These are phyloP conservation scores for Phrynosoma blainvillii DNA, from an alignment of 2,113 vertebrate species.

Conservation along the genomic window DNA sequence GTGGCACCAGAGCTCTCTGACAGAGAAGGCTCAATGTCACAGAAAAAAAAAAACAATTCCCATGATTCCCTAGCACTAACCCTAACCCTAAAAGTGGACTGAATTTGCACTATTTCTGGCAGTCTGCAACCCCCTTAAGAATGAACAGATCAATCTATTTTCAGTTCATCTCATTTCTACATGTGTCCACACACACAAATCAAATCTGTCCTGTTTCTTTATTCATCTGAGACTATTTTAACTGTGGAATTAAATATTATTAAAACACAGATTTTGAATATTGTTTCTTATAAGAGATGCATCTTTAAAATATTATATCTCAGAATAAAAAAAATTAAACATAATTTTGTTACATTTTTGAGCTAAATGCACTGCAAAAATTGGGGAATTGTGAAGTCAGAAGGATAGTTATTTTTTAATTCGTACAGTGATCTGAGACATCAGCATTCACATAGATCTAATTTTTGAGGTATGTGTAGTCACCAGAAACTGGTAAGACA, in stretches of 20 bases:
- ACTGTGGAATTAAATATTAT: neutral
- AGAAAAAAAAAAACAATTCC: too few relatives aligned
- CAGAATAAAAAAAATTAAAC: neutral
- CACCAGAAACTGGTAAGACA: neutral
- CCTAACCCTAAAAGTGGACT: too few relatives aligned
- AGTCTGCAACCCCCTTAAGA: too few relatives aligned
- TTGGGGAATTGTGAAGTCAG: neutral
- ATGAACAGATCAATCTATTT: neutral
- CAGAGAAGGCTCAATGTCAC: too few relatives aligned
- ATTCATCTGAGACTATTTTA: neutral
- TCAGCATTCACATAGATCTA: neutral
- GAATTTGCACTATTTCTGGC: too few relatives aligned
- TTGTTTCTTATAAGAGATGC: neutral
- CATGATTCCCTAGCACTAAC: too few relatives aligned
- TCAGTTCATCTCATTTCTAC: neutral
- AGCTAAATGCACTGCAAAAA: neutral
- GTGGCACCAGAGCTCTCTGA: too few relatives aligned
- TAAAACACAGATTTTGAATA: neutral
- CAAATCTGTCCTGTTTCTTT: neutral
- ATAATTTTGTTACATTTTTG: neutral
- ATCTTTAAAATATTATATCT: neutral
- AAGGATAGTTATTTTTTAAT: neutral
- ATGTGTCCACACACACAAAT: neutral
- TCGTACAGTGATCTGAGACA: too few relatives aligned
- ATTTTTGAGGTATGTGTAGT: too few relatives aligned